Evolutionary conservation across 2,797 vertebrate species (phyloP).

Genomic region (Diglossa cyanea): DNA sequence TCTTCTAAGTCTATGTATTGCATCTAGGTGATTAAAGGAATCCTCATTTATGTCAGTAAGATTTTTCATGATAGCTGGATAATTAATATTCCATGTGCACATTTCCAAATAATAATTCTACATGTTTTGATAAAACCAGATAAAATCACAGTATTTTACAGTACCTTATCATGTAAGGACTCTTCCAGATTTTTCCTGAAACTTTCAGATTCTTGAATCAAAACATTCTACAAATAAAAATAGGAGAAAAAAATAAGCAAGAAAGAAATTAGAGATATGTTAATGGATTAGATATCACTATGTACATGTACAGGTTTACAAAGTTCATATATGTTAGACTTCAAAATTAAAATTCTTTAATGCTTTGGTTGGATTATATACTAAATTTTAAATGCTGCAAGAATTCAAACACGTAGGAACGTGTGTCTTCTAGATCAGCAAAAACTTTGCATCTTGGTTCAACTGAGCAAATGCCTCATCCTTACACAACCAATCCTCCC

Average conservation of each 20-base stretch:
- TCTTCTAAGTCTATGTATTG: not conserved
- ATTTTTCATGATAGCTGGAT: not conserved
- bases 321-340: not conserved
- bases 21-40: not conserved
- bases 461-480: not conserved
- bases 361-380: not conserved
- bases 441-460: not conserved
- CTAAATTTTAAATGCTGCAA: not conserved
- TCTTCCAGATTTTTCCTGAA: slow-evolving; percentile 97
- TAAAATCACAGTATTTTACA: not conserved
- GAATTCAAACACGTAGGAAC: not conserved
- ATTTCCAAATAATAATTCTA: not conserved
- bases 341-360: not conserved
- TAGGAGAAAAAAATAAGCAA: not conserved
- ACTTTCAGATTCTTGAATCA: slow-evolving; percentile 96
- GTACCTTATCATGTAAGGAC: slow-evolving; percentile 95
- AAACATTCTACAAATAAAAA: slow-evolving; percentile 84
- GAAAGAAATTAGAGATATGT: not conserved
- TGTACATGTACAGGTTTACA: not conserved
- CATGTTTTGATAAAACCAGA: not conserved
- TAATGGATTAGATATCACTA: not conserved
- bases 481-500: not conserved
- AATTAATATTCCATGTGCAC: not conserved
- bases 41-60: not conserved
- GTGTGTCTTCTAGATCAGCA: not conserved